Evolutionary conservation across 2,113 vertebrate genomes (phyloP), one percentile per base, ranked within the genome.

Genomic region (Lasiurus cinereus): DNA sequence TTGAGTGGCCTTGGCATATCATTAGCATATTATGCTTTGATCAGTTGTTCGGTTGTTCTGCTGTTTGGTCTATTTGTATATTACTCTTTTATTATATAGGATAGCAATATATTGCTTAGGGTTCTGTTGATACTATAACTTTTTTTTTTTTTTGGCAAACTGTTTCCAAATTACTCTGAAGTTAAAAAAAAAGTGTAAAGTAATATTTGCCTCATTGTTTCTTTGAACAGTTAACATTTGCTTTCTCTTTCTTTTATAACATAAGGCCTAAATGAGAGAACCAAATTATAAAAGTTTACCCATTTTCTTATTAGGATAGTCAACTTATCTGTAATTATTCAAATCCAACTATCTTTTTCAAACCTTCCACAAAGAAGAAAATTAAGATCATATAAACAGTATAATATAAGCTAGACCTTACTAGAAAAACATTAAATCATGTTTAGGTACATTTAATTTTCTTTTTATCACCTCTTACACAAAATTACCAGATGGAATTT

Each of bases 251-350:
- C 88, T 85, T 0, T 0, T 52, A 50, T 62, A 86, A 88, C 72
- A 79, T 69, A 84, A 79, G 3, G 0, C 50, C 73, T 90, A 96
- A 78, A 76, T 62, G 94, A 62, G 7, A 83, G 54, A 96, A 93
- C 10, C 88, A 97, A 97, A 70, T 88, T 95, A 31, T 24, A 91
- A 92, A 97, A 93, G 54, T 52, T 5, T 56, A 66, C 4, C 9
- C 9, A 2, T 1, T 24, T 93, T 96, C 39, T 13, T 74, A 15
- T 54, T 69, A 77, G 43, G 10, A 77, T 64, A 46, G 3, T 10
- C 4, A 67, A 50, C 7, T 21, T 48, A 22, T 74, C 19, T 77
- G 2, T 54, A 87, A 69, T 59, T 36, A 84, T 52, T 66, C 21
- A 46, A 88, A 82, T 43, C 4, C 16, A 84, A 43, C 6, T 10